phyloP scores from a whole-genome alignment of 2,797 vertebrate genomes.

The Phalanger gymnotis region DNA sequence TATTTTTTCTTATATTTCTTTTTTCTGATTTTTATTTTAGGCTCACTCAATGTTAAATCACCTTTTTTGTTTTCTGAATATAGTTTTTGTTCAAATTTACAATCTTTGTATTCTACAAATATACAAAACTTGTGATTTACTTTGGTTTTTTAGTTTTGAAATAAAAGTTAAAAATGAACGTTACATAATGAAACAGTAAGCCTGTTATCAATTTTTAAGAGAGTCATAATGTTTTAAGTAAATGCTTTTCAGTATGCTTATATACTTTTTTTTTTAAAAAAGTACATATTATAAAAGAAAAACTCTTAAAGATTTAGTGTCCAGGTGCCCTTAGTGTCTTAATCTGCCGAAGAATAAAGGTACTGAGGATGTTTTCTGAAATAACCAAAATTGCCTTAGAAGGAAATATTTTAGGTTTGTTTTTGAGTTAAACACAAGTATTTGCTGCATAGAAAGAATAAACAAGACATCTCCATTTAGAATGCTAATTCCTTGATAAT shows the following conservation, averaged over 20 bases:
- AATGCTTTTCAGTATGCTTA: not conserved
- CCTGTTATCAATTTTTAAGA: too few relatives aligned
- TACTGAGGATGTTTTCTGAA: not conserved
- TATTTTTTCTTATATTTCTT: not conserved
- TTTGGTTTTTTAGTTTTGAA: slow-evolving; percentile 14
- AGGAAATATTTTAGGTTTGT: slow-evolving; percentile 29
- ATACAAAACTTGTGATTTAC: not conserved
- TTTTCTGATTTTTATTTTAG: not conserved
- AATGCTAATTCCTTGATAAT: slow-evolving; percentile 5
- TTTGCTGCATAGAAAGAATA: not conserved
- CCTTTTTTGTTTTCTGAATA: not conserved
- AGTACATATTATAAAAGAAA: not conserved
- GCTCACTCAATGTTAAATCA: not conserved
- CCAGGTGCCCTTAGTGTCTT: not conserved
- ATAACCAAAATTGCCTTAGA: slow-evolving; percentile 9
- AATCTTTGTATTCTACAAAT: slow-evolving; percentile 37
- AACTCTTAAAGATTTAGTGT: not conserved
- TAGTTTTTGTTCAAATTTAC: not conserved
- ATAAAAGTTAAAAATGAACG: slow-evolving; percentile 15
- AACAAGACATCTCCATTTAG: not conserved
- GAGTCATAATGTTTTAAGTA: not conserved
- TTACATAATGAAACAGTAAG: rapidly evolving
- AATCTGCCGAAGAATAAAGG: too few relatives aligned
- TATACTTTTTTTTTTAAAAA: not conserved
- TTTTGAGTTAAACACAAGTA: slow-evolving; percentile 15